A percentile compares a stretch with the other conserved stretches of the same genome.
Evolutionary conservation across 2,888 invertebrate species (phyloP).

Genomic region (Rhodophaea formosa): DNA sequence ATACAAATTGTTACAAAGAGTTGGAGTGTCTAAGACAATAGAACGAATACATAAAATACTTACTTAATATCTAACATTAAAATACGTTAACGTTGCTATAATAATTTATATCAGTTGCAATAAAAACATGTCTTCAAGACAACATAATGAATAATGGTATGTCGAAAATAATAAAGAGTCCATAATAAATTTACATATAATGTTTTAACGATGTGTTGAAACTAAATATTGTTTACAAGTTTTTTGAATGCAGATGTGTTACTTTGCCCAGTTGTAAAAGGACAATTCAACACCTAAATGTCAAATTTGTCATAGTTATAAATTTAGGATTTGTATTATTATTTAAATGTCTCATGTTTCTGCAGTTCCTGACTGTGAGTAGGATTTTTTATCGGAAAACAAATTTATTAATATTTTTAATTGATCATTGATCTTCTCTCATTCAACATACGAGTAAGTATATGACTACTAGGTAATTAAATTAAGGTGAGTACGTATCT

Average conservation of each 20-base stretch:
- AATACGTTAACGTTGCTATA: too few species aligned
- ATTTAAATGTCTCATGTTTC: not conserved
- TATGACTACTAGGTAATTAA: too few species aligned
- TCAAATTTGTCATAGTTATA: not conserved
- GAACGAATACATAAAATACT: too few species aligned
- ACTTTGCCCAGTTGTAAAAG: not conserved
- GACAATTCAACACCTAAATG: not conserved
- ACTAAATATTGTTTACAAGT: not conserved
- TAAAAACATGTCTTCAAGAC: not conserved
- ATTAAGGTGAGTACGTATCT: too few species aligned
- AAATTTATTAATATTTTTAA: too few species aligned
- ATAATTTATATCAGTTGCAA: too few species aligned
- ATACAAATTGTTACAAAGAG: too few species aligned
- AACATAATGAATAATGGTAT: not conserved
- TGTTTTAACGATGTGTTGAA: not conserved
- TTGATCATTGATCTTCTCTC: too few species aligned
- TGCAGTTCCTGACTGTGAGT: not conserved
- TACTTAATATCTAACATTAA: too few species aligned
- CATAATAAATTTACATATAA: not conserved
- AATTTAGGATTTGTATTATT: not conserved
- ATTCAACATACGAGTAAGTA: too few species aligned
- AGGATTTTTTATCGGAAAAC: too few species aligned
- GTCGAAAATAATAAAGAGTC: not conserved
- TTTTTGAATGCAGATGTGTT: not conserved
- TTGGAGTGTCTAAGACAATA: too few species aligned